Evolutionary conservation across 2,888 invertebrate species (phyloP), one percentile per base, ranked within the genome.

Genomic region (Cheilosia soror): DNA sequence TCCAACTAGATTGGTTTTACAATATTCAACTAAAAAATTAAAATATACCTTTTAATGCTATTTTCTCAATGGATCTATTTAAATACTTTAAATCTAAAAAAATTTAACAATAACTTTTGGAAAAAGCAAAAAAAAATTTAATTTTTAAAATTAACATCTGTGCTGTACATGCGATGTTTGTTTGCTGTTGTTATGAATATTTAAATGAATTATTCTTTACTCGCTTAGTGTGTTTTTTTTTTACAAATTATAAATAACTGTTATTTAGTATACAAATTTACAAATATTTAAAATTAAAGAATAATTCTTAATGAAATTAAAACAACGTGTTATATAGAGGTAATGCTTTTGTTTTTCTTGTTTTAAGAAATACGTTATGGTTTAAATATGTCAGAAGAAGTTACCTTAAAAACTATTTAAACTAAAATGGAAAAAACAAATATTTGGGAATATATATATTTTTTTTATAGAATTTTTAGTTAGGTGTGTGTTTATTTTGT

Each of bases 331-430:
- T 68, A 2, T 47, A 20, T 15, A 20, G 13, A 15, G 13, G 47
- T 2, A 20, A 7, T 40, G 11, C 15, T 20, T 37, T 11, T 40
- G 42, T 15, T 31, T 57, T 55, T 58, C n/a, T 47, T 58, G 47
- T 60, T 57, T 33, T 5, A 25, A 29, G 44, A 49, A 68, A 68
- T 44, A 44, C 2, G 5, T 65, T 25, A 73, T 58, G 37, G 57
- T 71, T 29, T 75, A 68, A 71, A 79, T 75, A 84, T 84, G 65
- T 73, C 37, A 79, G 65, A 77, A 76, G 71, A 84, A 84, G 84
- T 84, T 84, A 84, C 84, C 84, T 84, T 84, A 84, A 79, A 79
- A 84, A 84, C 79, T 84, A 84, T 84, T 79, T 84, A 79, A 73
- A 84, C 79, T 84, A 79, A 79, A 79, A 79, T 84, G 79, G 68